Evolutionary conservation across 1,140 invertebrate species (phyloP).

Genomic region (Cheumatopsyche charites): DNA sequence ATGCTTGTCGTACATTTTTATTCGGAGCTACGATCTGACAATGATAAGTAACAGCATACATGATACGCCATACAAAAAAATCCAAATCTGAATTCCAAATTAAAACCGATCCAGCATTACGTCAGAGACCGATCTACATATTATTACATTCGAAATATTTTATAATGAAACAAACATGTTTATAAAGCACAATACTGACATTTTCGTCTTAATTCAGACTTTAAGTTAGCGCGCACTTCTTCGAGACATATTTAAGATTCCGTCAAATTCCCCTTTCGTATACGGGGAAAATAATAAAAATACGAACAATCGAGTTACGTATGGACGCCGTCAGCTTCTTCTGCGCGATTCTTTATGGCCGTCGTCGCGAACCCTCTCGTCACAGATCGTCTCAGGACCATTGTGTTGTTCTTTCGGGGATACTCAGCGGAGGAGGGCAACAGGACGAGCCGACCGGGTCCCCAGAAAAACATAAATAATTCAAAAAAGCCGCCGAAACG

Average conservation of each 20-base stretch:
- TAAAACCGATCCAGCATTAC: no score
- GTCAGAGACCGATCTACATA: no score
- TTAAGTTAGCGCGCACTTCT: neutral
- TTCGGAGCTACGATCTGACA: no score
- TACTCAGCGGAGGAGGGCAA: no score
- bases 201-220: slow-evolving; percentile 37
- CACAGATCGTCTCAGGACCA: slow-evolving; percentile 28
- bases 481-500: slow-evolving; percentile 3
- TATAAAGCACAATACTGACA: slow-evolving; percentile 19
- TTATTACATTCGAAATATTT: no score
- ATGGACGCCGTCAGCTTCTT: slow-evolving; percentile 2
- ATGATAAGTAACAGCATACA: no score
- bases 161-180: no score
- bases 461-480: slow-evolving; percentile 18
- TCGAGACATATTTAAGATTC: slow-evolving; percentile 43
- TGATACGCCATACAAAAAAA: no score
- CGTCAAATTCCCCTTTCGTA: slow-evolving; percentile 26
- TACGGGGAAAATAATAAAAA: no score
- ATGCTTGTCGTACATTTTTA: no score
- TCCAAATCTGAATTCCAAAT: no score
- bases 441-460: neutral
- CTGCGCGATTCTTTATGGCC: slow-evolving; percentile 35
- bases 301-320: neutral
- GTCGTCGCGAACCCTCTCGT: slow-evolving; percentile 14
- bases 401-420: neutral